Evolutionary conservation across 2,113 vertebrate genomes (phyloP).

Genomic region (Rhodinocichla rosea): DNA sequence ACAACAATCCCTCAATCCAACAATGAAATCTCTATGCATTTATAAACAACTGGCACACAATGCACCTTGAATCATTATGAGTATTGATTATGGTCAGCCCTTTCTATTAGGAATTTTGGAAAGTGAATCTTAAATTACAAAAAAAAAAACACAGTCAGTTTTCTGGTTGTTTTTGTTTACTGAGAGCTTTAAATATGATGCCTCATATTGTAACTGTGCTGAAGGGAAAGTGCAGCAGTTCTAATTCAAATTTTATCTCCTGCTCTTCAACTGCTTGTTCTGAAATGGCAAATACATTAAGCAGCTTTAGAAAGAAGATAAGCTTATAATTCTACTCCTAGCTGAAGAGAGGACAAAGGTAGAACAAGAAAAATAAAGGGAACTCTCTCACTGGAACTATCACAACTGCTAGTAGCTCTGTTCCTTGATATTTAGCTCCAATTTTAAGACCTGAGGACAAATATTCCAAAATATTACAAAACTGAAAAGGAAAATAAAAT

Average conservation of each 20-base stretch:
- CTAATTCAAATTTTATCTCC: background rate
- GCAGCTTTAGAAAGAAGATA: conserved; percentile 23
- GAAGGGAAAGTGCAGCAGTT: background rate
- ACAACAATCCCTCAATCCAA: background rate
- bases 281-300: conserved; percentile 14
- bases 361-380: background rate
- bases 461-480: background rate
- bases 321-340: background rate
- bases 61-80: background rate
- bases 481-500: background rate
- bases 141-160: background rate
- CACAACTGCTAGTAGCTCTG: background rate
- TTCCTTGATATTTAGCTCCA: background rate
- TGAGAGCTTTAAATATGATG: background rate
- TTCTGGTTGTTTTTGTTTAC: background rate
- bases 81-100: background rate
- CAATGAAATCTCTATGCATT: background rate
- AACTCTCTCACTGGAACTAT: background rate
- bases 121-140: background rate
- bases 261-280: background rate
- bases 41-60: background rate
- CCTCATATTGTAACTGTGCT: background rate
- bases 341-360: background rate
- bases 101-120: background rate
- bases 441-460: background rate